These are phyloP conservation scores for Drosophila ogumai DNA, from an alignment of 1,140 invertebrate genomes.

Conservation along the genomic window DNA sequence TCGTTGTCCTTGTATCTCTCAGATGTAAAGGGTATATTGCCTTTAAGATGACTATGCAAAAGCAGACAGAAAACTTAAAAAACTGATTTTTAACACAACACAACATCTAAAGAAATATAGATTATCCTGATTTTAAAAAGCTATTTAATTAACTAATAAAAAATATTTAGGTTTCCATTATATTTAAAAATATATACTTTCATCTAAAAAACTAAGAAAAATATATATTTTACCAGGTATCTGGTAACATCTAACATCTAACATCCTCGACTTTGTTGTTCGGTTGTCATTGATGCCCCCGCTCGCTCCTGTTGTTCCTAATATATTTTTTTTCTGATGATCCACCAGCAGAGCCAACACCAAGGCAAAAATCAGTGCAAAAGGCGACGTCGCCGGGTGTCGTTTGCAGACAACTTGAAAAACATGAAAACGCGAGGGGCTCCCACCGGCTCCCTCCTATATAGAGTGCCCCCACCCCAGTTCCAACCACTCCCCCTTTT, in stretches of 20 bases:
- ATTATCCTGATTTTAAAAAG: background rate
- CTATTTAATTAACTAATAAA: too few species aligned
- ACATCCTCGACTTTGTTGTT: slow-evolving; percentile 36
- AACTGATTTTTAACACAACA: background rate
- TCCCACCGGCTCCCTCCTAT: slow-evolving; percentile 10
- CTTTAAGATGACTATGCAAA: background rate
- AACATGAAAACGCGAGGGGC: slow-evolving; percentile 37
- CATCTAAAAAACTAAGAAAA: background rate
- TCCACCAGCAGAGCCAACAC: slow-evolving; percentile 26
- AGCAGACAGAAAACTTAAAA: background rate
- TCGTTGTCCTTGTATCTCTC: slow-evolving; percentile 20
- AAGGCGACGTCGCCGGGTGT: slow-evolving; percentile 66
- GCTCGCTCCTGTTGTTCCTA: slow-evolving; percentile 36
- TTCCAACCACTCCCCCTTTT: slow-evolving; percentile 1
- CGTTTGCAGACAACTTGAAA: slow-evolving; percentile 73
- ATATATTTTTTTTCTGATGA: slow-evolving; percentile 66
- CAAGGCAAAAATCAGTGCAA: slow-evolving; percentile 64
- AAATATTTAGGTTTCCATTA: too few species aligned
- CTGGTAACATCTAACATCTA: too few species aligned
- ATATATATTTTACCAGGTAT: slow-evolving; percentile 3
- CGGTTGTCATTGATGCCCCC: slow-evolving; percentile 71
- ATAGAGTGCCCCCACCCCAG: slow-evolving; percentile 11
- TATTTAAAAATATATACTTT: background rate
- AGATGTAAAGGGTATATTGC: background rate
- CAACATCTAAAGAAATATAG: too few species aligned